A percentile compares a stretch with the other conserved stretches of the same genome.
phyloP scores from a whole-genome alignment of 2,888 invertebrate genomes.

The Rhaphigaster nebulosa region DNA sequence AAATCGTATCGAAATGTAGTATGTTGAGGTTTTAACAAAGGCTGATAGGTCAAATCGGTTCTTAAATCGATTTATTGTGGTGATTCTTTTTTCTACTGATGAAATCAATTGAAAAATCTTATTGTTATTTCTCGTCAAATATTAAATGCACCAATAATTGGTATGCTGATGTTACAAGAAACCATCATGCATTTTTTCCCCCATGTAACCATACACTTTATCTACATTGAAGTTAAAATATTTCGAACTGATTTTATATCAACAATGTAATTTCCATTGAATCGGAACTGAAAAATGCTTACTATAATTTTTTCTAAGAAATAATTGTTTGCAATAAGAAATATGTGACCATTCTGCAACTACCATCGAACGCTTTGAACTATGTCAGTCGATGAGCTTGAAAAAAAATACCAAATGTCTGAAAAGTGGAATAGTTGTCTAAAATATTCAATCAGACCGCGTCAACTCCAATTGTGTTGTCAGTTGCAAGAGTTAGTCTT shows the following conservation, averaged over 20 bases:
- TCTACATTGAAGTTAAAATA: neutral
- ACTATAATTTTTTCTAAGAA: neutral
- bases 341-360: neutral
- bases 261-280: neutral
- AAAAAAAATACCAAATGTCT: neutral
- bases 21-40: neutral
- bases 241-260: neutral
- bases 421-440: neutral
- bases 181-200: neutral
- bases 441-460: neutral
- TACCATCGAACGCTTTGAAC: neutral
- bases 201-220: neutral
- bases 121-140: neutral
- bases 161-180: too few relatives aligned
- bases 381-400: too few relatives aligned
- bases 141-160: neutral
- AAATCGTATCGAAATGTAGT: neutral
- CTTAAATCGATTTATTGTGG: neutral
- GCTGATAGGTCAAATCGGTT: neutral
- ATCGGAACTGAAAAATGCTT: neutral
- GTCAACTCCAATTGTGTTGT: neutral
- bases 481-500: neutral
- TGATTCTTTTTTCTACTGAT: slow-evolving; percentile 12
- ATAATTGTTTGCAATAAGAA: neutral
- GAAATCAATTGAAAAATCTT: slow-evolving; percentile 1